These are phyloP conservation scores for Microcebus jonahi DNA, from an alignment of 2,113 vertebrate species.

Conservation along the genomic window DNA sequence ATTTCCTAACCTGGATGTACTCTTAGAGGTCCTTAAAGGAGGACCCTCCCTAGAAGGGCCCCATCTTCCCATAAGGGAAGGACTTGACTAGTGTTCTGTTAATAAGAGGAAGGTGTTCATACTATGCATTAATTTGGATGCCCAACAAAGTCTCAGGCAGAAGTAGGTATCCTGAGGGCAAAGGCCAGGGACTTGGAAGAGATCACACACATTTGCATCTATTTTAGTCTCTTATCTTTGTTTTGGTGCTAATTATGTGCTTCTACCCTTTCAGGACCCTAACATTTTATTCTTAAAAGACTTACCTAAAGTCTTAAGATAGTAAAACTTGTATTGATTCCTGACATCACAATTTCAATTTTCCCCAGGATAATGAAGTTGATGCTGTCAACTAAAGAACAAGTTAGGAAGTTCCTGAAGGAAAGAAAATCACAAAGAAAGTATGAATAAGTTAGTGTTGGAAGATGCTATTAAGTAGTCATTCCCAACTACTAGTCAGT, in stretches of 20 bases:
- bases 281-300: constrained; percentile 26
- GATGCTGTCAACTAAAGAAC: background rate
- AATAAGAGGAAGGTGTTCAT: background rate
- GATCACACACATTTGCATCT: background rate
- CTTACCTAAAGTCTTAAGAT: background rate
- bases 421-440: background rate
- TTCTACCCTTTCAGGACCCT: background rate
- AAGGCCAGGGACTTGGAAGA: background rate
- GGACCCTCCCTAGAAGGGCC: background rate
- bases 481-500: background rate
- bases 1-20: background rate
- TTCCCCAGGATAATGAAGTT: background rate
- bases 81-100: background rate
- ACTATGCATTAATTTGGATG: background rate
- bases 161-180: background rate
- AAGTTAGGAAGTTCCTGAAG: constrained; percentile 4
- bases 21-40: background rate
- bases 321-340: background rate
- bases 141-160: background rate
- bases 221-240: background rate
- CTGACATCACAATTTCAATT: background rate
- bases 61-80: background rate
- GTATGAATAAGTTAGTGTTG: background rate
- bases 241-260: background rate
- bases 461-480: background rate